Evolutionary conservation across 2,797 vertebrate species (phyloP), one percentile per base, ranked within the genome.

Genomic region (Molossus alvarezi): DNA sequence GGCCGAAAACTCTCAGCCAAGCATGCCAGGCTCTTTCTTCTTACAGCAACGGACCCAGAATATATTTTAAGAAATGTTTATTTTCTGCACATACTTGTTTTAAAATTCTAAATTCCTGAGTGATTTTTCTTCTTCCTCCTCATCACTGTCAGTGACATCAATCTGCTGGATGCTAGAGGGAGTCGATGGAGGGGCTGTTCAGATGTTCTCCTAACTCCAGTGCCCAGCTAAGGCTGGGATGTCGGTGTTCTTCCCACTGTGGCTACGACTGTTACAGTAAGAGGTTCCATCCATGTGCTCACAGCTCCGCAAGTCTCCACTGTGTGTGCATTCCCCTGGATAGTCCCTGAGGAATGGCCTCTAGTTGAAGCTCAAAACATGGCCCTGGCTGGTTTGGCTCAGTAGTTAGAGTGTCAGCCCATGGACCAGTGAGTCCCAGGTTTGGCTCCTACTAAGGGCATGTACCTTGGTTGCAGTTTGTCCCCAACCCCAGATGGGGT

Each of bases 91-190:
- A 33, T 93, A 96, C 83, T 96, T 60, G 6, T 77, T 97, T 98
- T 79, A 81, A 97, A 98, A 97, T 97, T 98, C 99, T 97, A 99
- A 96, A 75, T 98, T 97, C 96, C 94, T 97, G 75, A 98, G 97
- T 92, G 98, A 97, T 94, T 98, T 99, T 55, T 97, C 97, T 94
- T 98, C 97, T 45, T 98, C 98, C 53, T 99, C 98, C 29, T 98
- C 98, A 3, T 98, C 98, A 1, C 97, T 98, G 88, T 98, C 98
- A 65, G 97, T 98, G 86, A 98, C 97, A 57, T 97, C 98, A 95
- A 98, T 94, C 55, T 97, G 94, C 86, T 98, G 97, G 93, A 97
- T 81, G 64, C 97, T 97, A 72, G 98, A 98, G 11, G 98, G 95
- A 90, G 97, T 94, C 11, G 98, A 97, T 0, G 98, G 87, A 1